Evolutionary conservation across 2,113 vertebrate genomes (phyloP), one percentile per base, ranked within the genome.

Genomic region (Agapornis roseicollis): DNA sequence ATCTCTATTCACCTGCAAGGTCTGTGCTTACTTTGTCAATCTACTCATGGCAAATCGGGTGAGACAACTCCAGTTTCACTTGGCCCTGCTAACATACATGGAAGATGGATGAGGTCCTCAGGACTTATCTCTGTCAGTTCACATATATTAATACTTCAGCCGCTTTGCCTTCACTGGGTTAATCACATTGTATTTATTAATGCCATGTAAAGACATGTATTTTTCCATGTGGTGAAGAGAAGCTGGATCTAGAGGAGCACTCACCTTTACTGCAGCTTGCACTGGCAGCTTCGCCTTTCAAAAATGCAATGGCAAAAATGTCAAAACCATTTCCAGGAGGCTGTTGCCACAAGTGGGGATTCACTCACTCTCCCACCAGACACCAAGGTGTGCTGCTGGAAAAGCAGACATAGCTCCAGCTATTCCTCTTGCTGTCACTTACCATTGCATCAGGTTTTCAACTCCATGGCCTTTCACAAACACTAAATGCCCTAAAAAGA

Each of bases 101-200:
- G 47, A 92, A 92, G 78, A 94, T 64, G 31, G 69, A 87, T 52
- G 77, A 94, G 88, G 77, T 96, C 88, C 90, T 93, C 65, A 61
- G 83, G 88, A 83, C 83, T 92, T 86, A 79, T 69, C 46, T 85
- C 86, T 84, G 70, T 87, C 92, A 84, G 69, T 56, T 96, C 73
- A 63, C 56, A 37, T 88, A 63, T 90, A 78, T 92, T 92, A 93
- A 93, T 91, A 81, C 29, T 71, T 64, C 5, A 49, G 47, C 92
- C 95, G 66, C 85, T 71, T 90, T 86, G 64, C 72, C 80, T 96
- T 71, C 44, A 9, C 76, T 78, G 77, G 61, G 93, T 95, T 95
- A 93, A 95, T 96, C 82, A 95, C 76, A 58, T 58, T 49, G 46
- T 73, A 49, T 80, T 90, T 90, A 84, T 80, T 89, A 79, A 84